Evolutionary conservation across 2,888 invertebrate genomes (phyloP).

Genomic region (Rhorus exstirpatorius): DNA sequence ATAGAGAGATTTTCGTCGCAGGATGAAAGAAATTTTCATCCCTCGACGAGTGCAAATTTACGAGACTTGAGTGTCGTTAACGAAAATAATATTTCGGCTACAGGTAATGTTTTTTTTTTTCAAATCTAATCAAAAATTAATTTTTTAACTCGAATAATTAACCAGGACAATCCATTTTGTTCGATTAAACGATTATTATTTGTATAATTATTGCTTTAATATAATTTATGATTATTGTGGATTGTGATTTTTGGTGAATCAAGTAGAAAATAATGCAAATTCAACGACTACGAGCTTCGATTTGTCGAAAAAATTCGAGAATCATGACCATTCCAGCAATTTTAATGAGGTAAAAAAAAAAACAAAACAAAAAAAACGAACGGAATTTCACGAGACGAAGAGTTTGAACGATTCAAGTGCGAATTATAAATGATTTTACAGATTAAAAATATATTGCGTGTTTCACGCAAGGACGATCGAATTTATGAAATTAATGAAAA

Average conservation of each 20-base stretch:
- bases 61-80: neutral
- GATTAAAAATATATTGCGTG: neutral
- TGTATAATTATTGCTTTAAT: neutral
- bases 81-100: neutral
- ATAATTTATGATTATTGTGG: neutral
- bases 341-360: slow-evolving; percentile 25
- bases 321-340: neutral
- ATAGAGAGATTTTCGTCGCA: slow-evolving; percentile 2
- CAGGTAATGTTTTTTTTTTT: neutral
- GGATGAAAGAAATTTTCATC: neutral
- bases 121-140: neutral
- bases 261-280: neutral
- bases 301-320: neutral
- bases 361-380: neutral
- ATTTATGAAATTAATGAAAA: slow-evolving; percentile 1
- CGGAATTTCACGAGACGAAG: neutral
- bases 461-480: neutral
- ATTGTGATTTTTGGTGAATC: slow-evolving; percentile 1
- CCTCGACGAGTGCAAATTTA: neutral
- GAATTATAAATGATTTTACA: neutral
- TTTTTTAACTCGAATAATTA: no score
- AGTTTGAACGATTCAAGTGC: neutral
- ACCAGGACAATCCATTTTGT: no score
- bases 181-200: no score
- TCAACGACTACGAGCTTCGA: neutral